These are phyloP conservation scores for Diorhabda sublineata DNA, from an alignment of 1,140 invertebrate species.

Conservation along the genomic window DNA sequence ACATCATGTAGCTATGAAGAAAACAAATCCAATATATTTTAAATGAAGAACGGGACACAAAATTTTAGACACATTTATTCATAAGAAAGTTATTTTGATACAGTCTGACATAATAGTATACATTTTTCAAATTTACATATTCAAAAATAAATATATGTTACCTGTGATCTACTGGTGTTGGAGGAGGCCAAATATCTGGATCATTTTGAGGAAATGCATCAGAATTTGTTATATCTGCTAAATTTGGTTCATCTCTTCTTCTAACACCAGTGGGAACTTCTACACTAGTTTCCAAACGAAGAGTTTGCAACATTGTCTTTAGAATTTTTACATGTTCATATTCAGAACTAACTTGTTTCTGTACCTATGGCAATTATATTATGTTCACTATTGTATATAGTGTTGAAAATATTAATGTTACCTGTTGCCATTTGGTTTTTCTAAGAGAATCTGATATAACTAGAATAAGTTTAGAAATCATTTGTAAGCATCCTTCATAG, in stretches of 20 bases:
- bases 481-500: conserved; percentile 89
- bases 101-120: too few species aligned
- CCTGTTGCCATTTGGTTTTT: conserved; percentile 83
- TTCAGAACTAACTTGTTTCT: conserved; percentile 84
- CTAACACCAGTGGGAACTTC: conserved; percentile 41
- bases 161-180: conserved; percentile 74
- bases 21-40: too few species aligned
- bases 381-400: conserved; percentile 54
- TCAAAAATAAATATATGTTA: not conserved
- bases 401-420: conserved; percentile 12
- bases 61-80: too few species aligned
- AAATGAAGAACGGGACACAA: too few species aligned
- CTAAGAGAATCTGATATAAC: conserved; percentile 74
- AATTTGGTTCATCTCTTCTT: conserved; percentile 39
- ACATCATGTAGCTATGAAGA: too few species aligned
- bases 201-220: conserved; percentile 73
- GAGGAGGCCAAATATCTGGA: conserved; percentile 88
- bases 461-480: conserved; percentile 79
- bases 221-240: conserved; percentile 19
- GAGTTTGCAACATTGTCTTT: conserved; percentile 58
- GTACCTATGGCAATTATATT: conserved; percentile 59
- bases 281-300: conserved; percentile 37
- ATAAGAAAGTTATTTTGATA: too few species aligned
- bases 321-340: conserved; percentile 87
- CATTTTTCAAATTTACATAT: too few species aligned